Base-by-base conservation (phyloP, 2,797 vertebrate genomes). In the Percopsis omiscomaycus region DNA sequence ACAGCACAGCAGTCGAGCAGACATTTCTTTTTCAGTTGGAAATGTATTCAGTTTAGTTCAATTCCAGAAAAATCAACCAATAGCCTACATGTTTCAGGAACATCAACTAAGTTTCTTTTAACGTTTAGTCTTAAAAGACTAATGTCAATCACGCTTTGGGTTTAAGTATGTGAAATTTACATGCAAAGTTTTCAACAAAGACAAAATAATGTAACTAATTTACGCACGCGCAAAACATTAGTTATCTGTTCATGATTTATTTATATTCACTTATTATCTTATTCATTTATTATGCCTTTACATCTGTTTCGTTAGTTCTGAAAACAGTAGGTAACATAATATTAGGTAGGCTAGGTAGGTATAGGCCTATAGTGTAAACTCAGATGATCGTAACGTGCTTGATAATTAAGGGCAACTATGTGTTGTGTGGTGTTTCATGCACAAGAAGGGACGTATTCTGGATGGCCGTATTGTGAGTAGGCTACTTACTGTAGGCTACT, bases 191-290 rank as follows among this genome's bases (percentile, higher is more conserved):
- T 11, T 56, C 9, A 67, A 52, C 22, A 57, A 55, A 29, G 10
- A 61, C 11, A 46, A 28, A 66, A 45, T 22, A 72, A 48, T n/a
- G 65, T 4, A 14, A 58, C 4, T 42, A 32, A 51, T 4, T 28
- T 48, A 11, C 69, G 71, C 37, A 51, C 81, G 77, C 76, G 76
- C 50, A 28, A 52, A 42, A 5, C 4, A 6, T 42, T 9, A 10
- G 37, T 42, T 42, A 42, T 10, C 37, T 6, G 6, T 42, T 42
- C 37, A 42, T 42, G 8, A 42, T 42, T 42, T 42, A 22, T 22
- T 22, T 22, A 22, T 9, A 42, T 2, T 9, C 37, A 42, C 8
- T 42, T 42, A 42, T 42, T 42, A 9, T 42, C 22, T 22, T 22
- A 42, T 42, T 42, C 37, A 42, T 6, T 42, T 37, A 5, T 4